Base-by-base conservation (phyloP, 2,113 vertebrate species). In the Scolopax mira region DNA sequence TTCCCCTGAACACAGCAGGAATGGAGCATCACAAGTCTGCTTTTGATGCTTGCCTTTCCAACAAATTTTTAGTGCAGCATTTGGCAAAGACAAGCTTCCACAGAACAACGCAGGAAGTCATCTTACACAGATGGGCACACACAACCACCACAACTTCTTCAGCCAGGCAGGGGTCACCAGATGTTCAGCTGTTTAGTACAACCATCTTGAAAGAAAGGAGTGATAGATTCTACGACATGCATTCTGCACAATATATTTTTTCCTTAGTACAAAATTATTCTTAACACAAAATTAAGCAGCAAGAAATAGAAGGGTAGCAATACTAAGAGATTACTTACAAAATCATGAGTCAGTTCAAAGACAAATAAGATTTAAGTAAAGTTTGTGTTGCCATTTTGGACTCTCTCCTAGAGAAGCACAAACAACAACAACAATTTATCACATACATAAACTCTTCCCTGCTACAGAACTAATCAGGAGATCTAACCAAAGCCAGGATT, bases 51-150 rank as follows among this genome's bases (percentile, higher is more conserved):
- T 77, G 31, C 31, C 25, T 42, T 75, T n/a, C 23, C 44, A 49
- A 52, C 11, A 41, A 58, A 31, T 10, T 49, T 62, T 79, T 30
- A 66, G 66, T 35, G 37, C 30, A 58, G 28, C 37, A 48, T 51
- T 75, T 85, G 74, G 44, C 69, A 75, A 74, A 64, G n/a, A 39
- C 30, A 54, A 81, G 51, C 51, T 54, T 74, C 51, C 51, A 39
- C 64, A 44, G 33, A 70, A 37, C 44, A 42, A 74, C 0, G 0
- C 13, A 66, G 57, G 62, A 75, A 60, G 6, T 18, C 0, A 0
- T 70, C 49, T 79, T 65, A 13, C 4, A 57, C 2, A 83, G 49
- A 58, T 5, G 18, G 28, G 28, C 55, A 79, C 0, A 6, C n/a
- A 48, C 41, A 83, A 22, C 8, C 30, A 58, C 27, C 31, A n/a